Percentiles rank a stretch among this genome's conserved stretches.
Conservation (phyloP, 2,797 vertebrate genomes). For the Peromyscus eremicus region DNA sequence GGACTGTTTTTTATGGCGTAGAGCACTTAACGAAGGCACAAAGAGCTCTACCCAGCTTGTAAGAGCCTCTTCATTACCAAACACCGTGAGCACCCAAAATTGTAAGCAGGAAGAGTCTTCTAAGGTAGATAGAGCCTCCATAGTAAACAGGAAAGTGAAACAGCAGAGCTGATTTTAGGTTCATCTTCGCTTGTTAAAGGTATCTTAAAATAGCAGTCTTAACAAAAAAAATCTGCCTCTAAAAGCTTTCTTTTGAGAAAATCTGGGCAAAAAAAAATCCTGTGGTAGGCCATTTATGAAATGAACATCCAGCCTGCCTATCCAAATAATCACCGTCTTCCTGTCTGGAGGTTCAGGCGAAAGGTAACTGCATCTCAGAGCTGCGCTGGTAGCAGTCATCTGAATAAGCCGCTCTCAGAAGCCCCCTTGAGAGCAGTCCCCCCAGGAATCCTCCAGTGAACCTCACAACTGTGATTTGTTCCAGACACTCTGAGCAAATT, state of each 20-base stretch:
- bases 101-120: constrained; percentile 10
- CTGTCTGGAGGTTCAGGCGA: neutral
- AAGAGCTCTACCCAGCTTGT: neutral
- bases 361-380: neutral
- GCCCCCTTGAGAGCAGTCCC: neutral
- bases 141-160: constrained; percentile 36
- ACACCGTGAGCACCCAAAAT: neutral
- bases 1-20: neutral
- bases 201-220: constrained; percentile 52
- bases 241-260: constrained; percentile 46
- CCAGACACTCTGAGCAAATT: constrained; percentile 55
- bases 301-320: constrained; percentile 17
- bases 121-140: neutral
- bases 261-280: neutral
- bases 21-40: neutral
- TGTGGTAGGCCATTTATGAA: constrained; percentile 42
- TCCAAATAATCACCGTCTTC: constrained; percentile 39
- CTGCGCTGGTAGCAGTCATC: constrained; percentile 13
- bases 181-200: constrained; percentile 13
- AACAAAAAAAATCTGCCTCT: neutral
- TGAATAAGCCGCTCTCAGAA: constrained; percentile 41
- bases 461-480: constrained; percentile 69
- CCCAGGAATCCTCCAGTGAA: neutral
- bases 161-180: neutral
- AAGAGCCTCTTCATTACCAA: neutral